Conservation (phyloP, 2,888 invertebrate species). For the Volucella inanis region DNA sequence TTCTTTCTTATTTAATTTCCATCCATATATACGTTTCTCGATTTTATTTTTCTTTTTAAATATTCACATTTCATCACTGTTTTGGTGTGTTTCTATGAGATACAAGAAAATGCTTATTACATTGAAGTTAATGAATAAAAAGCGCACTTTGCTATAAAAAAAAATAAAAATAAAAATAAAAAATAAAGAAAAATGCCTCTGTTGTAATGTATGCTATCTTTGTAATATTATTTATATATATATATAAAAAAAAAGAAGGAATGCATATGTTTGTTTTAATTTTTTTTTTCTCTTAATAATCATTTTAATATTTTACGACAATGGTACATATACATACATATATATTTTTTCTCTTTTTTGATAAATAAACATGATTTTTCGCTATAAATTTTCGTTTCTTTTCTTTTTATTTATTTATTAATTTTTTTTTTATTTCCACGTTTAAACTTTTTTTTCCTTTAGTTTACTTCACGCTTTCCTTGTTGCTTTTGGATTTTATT, state of each 20-base stretch:
- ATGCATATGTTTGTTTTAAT: constrained; percentile 64
- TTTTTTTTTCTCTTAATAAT: constrained; percentile 63
- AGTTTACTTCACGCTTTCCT: not conserved
- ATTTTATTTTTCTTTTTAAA: constrained; percentile 33
- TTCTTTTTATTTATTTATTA: constrained; percentile 31
- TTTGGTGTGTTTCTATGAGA: constrained; percentile 63
- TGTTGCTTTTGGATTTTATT: constrained; percentile 3
- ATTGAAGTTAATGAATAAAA: constrained; percentile 28
- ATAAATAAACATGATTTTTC: constrained; percentile 75
- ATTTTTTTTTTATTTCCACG: constrained; percentile 22
- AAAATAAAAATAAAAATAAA: not conserved
- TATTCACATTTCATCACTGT: constrained; percentile 39
- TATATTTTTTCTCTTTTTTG: constrained; percentile 71
- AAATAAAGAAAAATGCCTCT: constrained; percentile 42
- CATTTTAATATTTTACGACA: constrained; percentile 71
- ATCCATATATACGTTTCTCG: constrained; percentile 44
- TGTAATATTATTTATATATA: constrained; percentile 69
- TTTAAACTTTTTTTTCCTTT: not conserved
- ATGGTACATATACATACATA: constrained; percentile 72
- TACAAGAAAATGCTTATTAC: constrained; percentile 41
- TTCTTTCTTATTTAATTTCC: constrained; percentile 67
- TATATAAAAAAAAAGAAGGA: constrained; percentile 51
- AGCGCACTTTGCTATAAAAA: constrained; percentile 32
- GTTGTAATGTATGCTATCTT: constrained; percentile 73
- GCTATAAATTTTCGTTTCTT: constrained; percentile 52